Percentiles rank a stretch among this genome's conserved stretches.
Conservation (phyloP, 2,113 vertebrate species). For the Thomomys bottae region DNA sequence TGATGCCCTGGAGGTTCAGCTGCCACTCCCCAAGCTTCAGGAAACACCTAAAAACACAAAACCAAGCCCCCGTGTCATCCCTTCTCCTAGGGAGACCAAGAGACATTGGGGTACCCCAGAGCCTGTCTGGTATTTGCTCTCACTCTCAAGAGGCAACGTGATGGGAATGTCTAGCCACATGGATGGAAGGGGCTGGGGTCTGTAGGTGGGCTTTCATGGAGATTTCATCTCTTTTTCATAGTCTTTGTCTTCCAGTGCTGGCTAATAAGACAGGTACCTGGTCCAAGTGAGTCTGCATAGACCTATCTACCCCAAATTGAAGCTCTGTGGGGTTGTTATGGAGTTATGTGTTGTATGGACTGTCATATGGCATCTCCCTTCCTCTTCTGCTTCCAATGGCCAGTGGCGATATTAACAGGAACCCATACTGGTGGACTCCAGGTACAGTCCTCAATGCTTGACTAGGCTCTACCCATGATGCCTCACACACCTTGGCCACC, state of each 20-base stretch:
- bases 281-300: neutral
- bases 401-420: neutral
- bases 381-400: too few species aligned
- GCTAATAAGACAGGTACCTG: conserved; percentile 38
- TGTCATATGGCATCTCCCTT: neutral
- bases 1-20: conserved; percentile 98
- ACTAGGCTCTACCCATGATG: neutral
- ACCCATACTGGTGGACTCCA: neutral
- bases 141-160: neutral
- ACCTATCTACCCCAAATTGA: neutral
- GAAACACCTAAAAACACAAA: conserved; percentile 91
- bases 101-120: rapidly evolving
- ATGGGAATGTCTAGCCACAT: neutral
- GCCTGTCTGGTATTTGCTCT: neutral
- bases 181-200: neutral
- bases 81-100: neutral
- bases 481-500: neutral
- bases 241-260: neutral
- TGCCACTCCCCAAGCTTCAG: conserved; percentile 99
- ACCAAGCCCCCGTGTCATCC: neutral
- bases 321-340: neutral
- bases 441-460: neutral
- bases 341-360: neutral
- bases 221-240: neutral
- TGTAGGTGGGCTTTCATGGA: neutral